phyloP scores from a whole-genome alignment of 2,797 vertebrate genomes.

The Microctenopoma steveboyesi region DNA sequence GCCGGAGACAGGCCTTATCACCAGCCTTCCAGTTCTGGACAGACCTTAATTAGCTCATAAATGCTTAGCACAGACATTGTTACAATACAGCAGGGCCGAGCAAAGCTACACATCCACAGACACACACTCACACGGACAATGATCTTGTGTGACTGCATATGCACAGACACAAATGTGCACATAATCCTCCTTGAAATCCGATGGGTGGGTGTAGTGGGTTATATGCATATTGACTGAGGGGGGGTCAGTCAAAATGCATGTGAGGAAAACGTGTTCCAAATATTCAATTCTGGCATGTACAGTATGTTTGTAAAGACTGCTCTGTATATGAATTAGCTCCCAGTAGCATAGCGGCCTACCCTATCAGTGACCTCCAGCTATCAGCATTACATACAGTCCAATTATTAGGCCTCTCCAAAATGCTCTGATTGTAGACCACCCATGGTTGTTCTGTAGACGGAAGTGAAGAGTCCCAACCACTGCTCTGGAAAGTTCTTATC shows the following conservation, averaged over 20 bases:
- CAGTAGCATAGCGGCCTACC: background rate
- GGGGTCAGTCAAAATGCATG: background rate
- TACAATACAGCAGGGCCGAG: slow-evolving; percentile 35
- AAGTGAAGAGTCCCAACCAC: slow-evolving; percentile 56
- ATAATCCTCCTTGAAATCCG: slow-evolving; percentile 20
- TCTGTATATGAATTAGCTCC: slow-evolving; percentile 14
- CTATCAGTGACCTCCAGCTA: slow-evolving; percentile 36
- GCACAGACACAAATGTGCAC: slow-evolving; percentile 5
- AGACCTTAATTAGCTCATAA: slow-evolving; percentile 79
- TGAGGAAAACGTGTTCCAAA: background rate
- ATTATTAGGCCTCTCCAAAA: slow-evolving; percentile 40
- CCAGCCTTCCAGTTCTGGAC: slow-evolving; percentile 67
- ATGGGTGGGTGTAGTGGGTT: background rate
- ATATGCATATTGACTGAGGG: background rate
- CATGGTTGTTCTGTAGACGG: slow-evolving; percentile 52
- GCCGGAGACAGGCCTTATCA: slow-evolving; percentile 73
- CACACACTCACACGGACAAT: slow-evolving; percentile 22
- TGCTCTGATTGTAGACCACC: slow-evolving; percentile 54
- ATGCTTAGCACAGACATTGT: slow-evolving; percentile 57
- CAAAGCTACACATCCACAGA: slow-evolving; percentile 6
- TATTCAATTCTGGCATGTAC: background rate
- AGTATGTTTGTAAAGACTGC: slow-evolving; percentile 1
- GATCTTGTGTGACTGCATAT: slow-evolving; percentile 12
- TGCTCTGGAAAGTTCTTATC: slow-evolving; percentile 47
- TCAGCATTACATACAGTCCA: slow-evolving; percentile 2